A percentile compares a stretch with the other conserved stretches of the same genome.
These are phyloP conservation scores for Matsumurasca onukii DNA, from an alignment of 1,140 invertebrate genomes.

Conservation along the genomic window DNA sequence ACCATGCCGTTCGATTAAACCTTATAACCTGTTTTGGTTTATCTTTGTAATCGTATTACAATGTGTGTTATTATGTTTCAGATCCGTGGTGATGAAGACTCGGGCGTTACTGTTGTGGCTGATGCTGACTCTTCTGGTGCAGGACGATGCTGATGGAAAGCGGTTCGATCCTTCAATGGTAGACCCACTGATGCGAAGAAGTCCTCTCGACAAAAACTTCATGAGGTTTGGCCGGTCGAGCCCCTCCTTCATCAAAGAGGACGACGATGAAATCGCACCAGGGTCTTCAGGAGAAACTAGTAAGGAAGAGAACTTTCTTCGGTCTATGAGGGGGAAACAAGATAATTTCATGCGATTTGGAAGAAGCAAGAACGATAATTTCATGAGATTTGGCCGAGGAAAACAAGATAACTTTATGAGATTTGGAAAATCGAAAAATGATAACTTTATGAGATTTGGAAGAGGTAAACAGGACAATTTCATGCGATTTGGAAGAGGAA, in stretches of 20 bases:
- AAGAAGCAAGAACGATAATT: conserved; percentile 4
- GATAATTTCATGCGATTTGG: conserved; percentile 34
- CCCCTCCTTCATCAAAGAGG: conserved; percentile 27
- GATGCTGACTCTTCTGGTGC: not conserved
- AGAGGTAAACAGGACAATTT: conserved; percentile 17
- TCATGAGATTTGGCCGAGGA: conserved; percentile 37
- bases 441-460: conserved; percentile 26
- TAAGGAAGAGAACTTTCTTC: not conserved
- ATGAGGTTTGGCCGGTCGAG: conserved; percentile 43
- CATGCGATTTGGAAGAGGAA: conserved; percentile 19
- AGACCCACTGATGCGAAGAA: conserved; percentile 40
- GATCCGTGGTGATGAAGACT: not conserved
- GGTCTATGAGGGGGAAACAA: conserved; percentile 18
- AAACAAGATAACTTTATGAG: conserved; percentile 36
- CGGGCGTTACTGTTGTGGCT: not conserved
- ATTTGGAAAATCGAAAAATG: conserved; percentile 30
- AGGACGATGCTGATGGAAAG: conserved; percentile 26
- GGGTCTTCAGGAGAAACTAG: not conserved
- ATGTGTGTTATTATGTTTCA: too few species aligned
- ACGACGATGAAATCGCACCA: conserved; percentile 67
- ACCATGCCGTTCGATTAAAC: too few species aligned
- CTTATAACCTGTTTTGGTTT: too few species aligned
- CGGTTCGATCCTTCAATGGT: conserved; percentile 31
- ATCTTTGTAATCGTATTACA: too few species aligned
- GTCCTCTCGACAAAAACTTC: conserved; percentile 43